These are phyloP conservation scores for Natator depressus DNA, from an alignment of 2,113 vertebrate genomes.

Conservation along the genomic window DNA sequence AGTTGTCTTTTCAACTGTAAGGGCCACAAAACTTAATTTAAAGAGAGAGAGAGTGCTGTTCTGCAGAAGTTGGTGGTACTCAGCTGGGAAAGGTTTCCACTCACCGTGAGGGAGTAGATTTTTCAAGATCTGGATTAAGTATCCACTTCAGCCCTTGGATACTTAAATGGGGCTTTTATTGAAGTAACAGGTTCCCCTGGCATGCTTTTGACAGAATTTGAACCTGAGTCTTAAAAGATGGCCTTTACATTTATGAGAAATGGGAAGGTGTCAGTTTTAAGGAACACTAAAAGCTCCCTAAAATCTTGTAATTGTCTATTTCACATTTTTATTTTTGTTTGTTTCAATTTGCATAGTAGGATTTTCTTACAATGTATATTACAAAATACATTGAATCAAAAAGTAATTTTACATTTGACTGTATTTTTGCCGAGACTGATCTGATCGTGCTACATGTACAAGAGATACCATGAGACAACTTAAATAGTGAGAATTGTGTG, in stretches of 20 bases:
- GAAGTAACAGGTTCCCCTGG: background rate
- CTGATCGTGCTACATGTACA: background rate
- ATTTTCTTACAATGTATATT: background rate
- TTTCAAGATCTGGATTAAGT: background rate
- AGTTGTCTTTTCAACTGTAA: background rate
- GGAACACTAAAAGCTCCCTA: background rate
- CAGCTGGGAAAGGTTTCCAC: background rate
- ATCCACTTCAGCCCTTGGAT: background rate
- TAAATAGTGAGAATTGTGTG: background rate
- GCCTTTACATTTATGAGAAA: background rate
- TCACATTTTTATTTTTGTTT: background rate
- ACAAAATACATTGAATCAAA: background rate
- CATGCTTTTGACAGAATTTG: background rate
- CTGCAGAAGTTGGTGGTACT: background rate
- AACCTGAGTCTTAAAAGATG: background rate
- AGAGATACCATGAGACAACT: background rate
- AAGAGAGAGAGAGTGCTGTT: background rate
- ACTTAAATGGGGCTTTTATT: background rate
- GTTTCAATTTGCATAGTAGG: background rate
- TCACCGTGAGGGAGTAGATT: background rate
- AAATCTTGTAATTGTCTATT: background rate
- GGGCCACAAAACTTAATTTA: background rate
- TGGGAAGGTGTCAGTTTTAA: background rate
- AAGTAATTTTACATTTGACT: background rate
- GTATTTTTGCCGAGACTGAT: background rate